phyloP scores from a whole-genome alignment of 2,113 vertebrate genomes.

The Leptodactylus fuscus region DNA sequence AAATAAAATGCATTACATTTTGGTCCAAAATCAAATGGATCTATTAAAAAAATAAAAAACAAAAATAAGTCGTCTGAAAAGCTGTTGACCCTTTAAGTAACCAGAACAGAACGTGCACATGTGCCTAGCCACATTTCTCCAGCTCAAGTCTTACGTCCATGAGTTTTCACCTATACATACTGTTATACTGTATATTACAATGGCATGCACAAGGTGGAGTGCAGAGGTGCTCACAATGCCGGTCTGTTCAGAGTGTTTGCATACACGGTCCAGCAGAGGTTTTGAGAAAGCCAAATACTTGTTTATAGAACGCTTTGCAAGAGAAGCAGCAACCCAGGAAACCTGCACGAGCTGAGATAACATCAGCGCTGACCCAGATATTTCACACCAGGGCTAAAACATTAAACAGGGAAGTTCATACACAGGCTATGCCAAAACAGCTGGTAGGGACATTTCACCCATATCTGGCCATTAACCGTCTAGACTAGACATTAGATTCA shows the following conservation, averaged over 20 bases:
- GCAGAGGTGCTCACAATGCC: neutral
- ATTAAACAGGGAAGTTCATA: conserved; percentile 58
- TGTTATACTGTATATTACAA: no score
- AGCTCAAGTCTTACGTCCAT: no score
- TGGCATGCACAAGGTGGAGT: no score
- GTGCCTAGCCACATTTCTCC: no score
- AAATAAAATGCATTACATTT: no score
- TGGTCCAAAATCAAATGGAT: no score
- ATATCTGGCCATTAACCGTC: neutral
- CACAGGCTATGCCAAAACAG: neutral
- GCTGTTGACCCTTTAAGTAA: no score
- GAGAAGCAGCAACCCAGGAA: neutral
- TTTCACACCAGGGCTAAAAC: conserved; percentile 59
- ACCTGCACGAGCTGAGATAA: conserved; percentile 32
- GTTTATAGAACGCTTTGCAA: neutral
- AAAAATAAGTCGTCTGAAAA: no score
- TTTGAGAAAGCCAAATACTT: neutral
- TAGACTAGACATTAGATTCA: no score
- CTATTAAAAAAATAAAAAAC: no score
- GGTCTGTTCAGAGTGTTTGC: neutral
- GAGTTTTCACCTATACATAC: no score
- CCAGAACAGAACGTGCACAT: no score
- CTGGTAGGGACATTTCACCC: neutral
- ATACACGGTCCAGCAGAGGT: neutral
- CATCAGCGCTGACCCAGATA: conserved; percentile 35